These are phyloP conservation scores for Brotula barbata DNA, from an alignment of 2,797 vertebrate genomes.

Conservation along the genomic window DNA sequence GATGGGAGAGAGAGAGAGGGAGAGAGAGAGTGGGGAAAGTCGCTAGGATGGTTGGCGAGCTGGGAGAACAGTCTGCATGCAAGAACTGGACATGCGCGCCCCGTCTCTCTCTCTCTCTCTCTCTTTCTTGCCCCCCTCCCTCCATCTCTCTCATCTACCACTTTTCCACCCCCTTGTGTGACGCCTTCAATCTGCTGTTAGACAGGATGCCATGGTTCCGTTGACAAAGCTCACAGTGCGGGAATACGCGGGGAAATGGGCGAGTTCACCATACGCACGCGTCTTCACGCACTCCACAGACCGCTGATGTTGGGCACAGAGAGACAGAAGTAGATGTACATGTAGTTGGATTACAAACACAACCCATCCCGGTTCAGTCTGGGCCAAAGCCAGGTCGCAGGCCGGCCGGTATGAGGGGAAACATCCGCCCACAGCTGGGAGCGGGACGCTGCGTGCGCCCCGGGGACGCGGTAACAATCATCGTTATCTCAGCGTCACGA, in stretches of 20 bases:
- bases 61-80: constrained; percentile 77
- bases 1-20: no score
- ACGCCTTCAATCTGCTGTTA: constrained; percentile 48
- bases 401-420: constrained; percentile 20
- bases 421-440: constrained; percentile 39
- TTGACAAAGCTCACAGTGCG: constrained; percentile 17
- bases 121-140: constrained; percentile 30
- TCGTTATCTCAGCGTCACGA: constrained; percentile 36
- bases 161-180: constrained; percentile 20
- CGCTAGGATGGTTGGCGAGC: constrained; percentile 79
- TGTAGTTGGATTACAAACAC: constrained; percentile 14
- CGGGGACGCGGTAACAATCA: constrained; percentile 25
- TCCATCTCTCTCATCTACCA: constrained; percentile 34
- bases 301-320: constrained; percentile 14
- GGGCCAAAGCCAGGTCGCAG: no score
- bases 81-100: constrained; percentile 87
- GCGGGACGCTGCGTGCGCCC: constrained; percentile 27
- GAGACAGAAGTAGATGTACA: constrained; percentile 37
- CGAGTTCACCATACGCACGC: no score
- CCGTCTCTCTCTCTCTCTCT: constrained; percentile 41
- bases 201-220: constrained; percentile 24
- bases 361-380: constrained; percentile 28
- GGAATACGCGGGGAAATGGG: background rate
- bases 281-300: background rate
- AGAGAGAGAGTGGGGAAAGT: constrained; percentile 47